Conservation (phyloP, 1,140 invertebrate species). For the Dufourea novaeangliae region DNA sequence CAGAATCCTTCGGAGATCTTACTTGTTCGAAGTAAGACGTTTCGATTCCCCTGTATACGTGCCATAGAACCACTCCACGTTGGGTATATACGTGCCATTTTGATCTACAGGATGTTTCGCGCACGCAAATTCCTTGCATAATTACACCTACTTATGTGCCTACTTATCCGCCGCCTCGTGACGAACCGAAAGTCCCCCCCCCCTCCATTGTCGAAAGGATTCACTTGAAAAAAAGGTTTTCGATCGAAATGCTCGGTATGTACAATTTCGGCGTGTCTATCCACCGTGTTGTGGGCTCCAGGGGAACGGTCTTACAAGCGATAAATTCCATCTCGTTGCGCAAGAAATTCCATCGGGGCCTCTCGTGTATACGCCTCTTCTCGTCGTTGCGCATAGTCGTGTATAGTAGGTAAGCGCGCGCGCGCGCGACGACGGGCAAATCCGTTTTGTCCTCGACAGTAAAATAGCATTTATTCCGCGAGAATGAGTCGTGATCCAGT, state of each 20-base stretch:
- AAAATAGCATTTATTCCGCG: constrained; percentile 13
- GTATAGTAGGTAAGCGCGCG: background rate
- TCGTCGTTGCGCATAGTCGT: background rate
- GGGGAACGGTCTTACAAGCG: constrained; percentile 9
- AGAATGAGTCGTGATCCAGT: background rate
- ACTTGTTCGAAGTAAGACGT: no score
- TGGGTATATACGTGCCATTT: background rate
- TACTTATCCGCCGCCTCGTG: background rate
- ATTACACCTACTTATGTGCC: background rate
- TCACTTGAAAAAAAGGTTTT: background rate
- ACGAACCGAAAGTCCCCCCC: background rate
- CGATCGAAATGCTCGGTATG: no score
- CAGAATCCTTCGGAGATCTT: no score
- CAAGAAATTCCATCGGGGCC: constrained; percentile 27
- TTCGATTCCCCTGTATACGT: no score
- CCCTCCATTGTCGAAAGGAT: background rate
- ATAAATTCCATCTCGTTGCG: constrained; percentile 35
- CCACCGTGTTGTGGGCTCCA: background rate
- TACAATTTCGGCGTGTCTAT: no score
- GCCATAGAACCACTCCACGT: no score
- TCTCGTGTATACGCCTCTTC: background rate
- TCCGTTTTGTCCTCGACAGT: constrained; percentile 21
- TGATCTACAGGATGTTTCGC: constrained; percentile 9
- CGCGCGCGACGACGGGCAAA: no score
- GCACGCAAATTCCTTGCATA: background rate